A percentile compares a stretch with the other conserved stretches of the same genome.
These are phyloP conservation scores for Urosaurus nigricauda DNA, from an alignment of 2,797 vertebrate genomes.

Conservation along the genomic window DNA sequence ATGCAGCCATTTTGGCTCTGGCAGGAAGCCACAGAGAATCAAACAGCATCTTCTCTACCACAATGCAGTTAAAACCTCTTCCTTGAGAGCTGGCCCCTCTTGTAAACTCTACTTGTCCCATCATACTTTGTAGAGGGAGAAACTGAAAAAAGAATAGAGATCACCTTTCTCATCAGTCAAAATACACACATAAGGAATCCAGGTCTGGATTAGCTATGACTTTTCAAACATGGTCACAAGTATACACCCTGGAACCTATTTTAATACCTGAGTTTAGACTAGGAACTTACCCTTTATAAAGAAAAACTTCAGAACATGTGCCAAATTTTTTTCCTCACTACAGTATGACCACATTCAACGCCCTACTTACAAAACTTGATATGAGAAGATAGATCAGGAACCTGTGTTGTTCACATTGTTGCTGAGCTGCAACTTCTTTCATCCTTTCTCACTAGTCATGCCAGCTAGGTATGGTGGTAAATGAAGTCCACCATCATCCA, in stretches of 20 bases:
- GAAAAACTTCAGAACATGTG: neutral
- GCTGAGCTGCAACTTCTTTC: neutral
- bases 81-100: neutral
- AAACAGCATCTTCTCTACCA: neutral
- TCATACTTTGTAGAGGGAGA: too few relatives aligned
- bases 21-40: neutral
- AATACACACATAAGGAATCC: neutral
- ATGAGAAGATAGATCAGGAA: too few relatives aligned
- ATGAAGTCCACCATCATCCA: too few relatives aligned
- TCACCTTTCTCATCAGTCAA: neutral
- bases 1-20: neutral
- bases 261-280: neutral
- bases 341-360: neutral
- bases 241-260: neutral
- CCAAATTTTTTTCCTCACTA: neutral
- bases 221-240: neutral
- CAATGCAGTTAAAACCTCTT: neutral
- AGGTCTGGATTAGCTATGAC: neutral
- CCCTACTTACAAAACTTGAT: neutral
- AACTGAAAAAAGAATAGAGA: neutral
- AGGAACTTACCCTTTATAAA: neutral
- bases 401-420: neutral
- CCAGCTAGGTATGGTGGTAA: too few relatives aligned
- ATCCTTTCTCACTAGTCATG: neutral
- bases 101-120: neutral